These are phyloP conservation scores for Heliothis virescens DNA, from an alignment of 1,140 invertebrate species.

Conservation along the genomic window DNA sequence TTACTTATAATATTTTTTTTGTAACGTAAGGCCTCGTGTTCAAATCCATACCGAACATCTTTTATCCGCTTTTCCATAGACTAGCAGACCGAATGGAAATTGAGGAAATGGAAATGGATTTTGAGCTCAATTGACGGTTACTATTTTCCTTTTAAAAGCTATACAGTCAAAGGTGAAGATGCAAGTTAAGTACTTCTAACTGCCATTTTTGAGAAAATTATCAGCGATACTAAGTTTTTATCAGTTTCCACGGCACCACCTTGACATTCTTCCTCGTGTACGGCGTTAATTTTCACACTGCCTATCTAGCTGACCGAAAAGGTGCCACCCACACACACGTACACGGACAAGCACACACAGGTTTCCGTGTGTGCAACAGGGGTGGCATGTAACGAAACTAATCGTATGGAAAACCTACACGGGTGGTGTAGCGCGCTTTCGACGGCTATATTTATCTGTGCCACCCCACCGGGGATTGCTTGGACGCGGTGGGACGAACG, in stretches of 20 bases:
- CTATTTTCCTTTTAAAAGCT: no score
- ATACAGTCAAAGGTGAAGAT: no score
- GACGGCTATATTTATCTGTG: constrained; percentile 56
- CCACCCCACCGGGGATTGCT: constrained; percentile 44
- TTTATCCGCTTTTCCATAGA: no score
- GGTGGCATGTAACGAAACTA: constrained; percentile 53
- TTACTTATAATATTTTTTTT: no score
- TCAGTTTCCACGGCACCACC: not conserved
- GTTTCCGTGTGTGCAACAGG: constrained; percentile 25
- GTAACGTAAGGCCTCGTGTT: no score
- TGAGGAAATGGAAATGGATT: no score
- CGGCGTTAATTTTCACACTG: not conserved
- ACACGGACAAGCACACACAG: not conserved
- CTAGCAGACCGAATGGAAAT: no score
- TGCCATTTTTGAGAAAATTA: no score
- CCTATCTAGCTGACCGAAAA: constrained; percentile 30
- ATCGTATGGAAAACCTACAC: constrained; percentile 59
- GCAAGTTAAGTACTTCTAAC: no score
- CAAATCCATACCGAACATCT: no score
- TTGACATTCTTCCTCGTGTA: not conserved
- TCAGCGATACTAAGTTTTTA: no score
- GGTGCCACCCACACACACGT: constrained; percentile 16
- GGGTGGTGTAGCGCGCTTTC: constrained; percentile 52
- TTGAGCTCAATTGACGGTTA: no score
- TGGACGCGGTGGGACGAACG: constrained; percentile 54